Evolutionary conservation across 2,888 invertebrate species (phyloP).

Genomic region (Leptothorax acervorum): DNA sequence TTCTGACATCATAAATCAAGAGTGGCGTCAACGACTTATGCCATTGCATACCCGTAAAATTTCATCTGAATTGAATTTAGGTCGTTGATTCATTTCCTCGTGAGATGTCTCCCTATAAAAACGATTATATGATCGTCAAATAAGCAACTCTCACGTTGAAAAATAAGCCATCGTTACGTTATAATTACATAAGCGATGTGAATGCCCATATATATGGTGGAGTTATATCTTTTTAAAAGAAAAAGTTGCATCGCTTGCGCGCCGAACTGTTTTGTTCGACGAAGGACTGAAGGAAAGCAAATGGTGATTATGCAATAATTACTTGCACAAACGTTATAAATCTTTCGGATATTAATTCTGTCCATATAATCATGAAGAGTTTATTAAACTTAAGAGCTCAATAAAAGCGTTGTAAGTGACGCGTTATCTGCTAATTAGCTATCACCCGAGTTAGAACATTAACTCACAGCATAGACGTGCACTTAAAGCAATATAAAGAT

Average conservation of each 20-base stretch:
- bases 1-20: not conserved
- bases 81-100: not conserved
- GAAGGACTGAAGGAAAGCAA: not conserved
- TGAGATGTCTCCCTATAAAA: not conserved
- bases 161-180: conserved; percentile 34
- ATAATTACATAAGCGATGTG: conserved; percentile 30
- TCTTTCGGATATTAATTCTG: not conserved
- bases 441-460: not conserved
- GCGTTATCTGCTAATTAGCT: not conserved
- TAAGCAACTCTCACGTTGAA: conserved; percentile 6
- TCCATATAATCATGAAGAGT: not conserved
- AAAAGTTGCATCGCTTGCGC: too few relatives aligned
- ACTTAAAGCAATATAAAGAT: not conserved
- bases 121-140: conserved; percentile 10
- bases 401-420: not conserved
- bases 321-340: not conserved
- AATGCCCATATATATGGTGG: not conserved
- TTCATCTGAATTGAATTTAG: conserved; percentile 21
- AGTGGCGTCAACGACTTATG: not conserved
- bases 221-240: conserved; percentile 8
- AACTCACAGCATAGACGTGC: not conserved
- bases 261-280: not conserved
- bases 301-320: conserved; percentile 9
- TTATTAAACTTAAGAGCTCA: not conserved
- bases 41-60: not conserved